Percentiles rank a stretch among this genome's conserved stretches.
These are phyloP conservation scores for Accipiter virgatus DNA, from an alignment of 2,113 vertebrate species.

Conservation along the genomic window DNA sequence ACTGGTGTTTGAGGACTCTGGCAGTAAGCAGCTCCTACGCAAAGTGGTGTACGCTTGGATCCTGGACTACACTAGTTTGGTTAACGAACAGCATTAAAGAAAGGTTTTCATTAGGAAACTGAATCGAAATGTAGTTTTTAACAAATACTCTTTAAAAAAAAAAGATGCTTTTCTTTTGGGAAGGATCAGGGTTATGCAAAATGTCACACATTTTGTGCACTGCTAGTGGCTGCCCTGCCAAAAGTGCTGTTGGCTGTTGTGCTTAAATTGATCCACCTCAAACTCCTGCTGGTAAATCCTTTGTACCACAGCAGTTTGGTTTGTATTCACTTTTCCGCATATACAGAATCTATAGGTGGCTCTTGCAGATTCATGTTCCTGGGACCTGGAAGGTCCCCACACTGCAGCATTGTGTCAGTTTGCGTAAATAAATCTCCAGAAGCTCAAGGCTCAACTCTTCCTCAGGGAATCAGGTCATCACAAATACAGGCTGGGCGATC, in stretches of 20 bases:
- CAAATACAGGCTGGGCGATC: no score
- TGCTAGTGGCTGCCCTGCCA: neutral
- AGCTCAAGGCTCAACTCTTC: neutral
- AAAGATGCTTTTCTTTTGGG: neutral
- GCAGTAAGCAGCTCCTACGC: fast-evolving
- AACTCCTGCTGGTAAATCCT: neutral
- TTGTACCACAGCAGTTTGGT: neutral
- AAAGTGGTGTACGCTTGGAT: neutral
- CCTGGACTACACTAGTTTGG: neutral
- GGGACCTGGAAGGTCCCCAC: neutral
- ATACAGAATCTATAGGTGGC: neutral
- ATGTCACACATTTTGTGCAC: neutral
- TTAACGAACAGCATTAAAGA: neutral
- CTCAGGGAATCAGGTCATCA: fast-evolving
- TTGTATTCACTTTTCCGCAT: neutral
- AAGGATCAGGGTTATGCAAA: neutral
- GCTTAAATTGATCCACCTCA: neutral
- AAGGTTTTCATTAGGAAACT: neutral
- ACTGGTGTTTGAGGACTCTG: neutral
- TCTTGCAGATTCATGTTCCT: neutral
- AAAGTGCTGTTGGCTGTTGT: neutral
- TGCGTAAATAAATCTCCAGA: neutral
- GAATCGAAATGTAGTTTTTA: neutral
- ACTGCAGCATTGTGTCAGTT: fast-evolving
- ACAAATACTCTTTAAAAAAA: neutral